Percentiles rank a stretch among this genome's conserved stretches.
These are phyloP conservation scores for Acromyrmex charruanus DNA, from an alignment of 1,140 invertebrate genomes.

Conservation along the genomic window DNA sequence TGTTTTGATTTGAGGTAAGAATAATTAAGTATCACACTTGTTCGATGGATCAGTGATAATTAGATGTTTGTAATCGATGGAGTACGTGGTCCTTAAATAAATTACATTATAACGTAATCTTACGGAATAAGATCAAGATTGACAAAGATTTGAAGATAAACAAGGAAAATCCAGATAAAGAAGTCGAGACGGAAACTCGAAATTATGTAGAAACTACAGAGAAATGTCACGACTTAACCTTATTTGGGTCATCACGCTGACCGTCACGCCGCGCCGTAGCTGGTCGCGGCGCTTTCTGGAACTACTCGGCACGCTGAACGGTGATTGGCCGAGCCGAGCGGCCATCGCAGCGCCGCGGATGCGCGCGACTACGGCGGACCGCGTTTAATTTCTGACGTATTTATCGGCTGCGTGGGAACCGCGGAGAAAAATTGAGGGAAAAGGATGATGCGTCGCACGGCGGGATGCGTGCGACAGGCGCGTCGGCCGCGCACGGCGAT, in stretches of 20 bases:
- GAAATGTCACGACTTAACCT: not conserved
- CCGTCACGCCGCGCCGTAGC: conserved; percentile 81
- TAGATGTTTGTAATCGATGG: not conserved
- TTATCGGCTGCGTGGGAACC: conserved; percentile 64
- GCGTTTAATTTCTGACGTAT: conserved; percentile 85
- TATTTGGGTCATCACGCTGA: conserved; percentile 39
- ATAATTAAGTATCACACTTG: not conserved
- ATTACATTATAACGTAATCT: not conserved
- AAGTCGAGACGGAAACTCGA: not conserved
- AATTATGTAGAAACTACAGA: not conserved
- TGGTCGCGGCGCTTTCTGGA: conserved; percentile 78
- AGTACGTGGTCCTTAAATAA: not conserved
- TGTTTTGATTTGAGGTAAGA: not conserved
- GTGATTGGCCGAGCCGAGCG: conserved; percentile 24
- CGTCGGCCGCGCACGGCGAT: not conserved
- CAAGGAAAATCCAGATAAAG: not conserved
- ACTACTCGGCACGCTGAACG: not conserved
- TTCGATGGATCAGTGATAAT: not conserved
- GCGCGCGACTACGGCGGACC: conserved; percentile 77
- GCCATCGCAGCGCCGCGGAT: conserved; percentile 60
- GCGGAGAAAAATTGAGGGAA: conserved; percentile 62
- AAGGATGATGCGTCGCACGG: not conserved
- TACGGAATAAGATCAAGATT: not conserved
- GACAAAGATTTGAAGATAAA: not conserved
- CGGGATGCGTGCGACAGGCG: no score